Percentiles rank a stretch among this genome's conserved stretches.
Conservation (phyloP, 2,888 invertebrate species). For the Dasypolia templi region DNA sequence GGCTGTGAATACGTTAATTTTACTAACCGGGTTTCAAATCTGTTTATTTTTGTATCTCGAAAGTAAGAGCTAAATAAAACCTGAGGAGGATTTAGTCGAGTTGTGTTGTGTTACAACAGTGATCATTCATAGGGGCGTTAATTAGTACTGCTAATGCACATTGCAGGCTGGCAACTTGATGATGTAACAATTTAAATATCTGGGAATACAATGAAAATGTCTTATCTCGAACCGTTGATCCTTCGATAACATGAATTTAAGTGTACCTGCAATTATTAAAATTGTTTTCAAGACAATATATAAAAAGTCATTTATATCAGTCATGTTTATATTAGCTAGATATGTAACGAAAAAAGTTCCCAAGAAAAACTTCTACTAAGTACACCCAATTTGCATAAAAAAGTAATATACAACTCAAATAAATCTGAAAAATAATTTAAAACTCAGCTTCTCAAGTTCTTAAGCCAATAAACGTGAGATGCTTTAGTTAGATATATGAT, state of each 20-base stretch:
- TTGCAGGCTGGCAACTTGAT: background rate
- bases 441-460: constrained; percentile 47
- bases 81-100: constrained; percentile 12
- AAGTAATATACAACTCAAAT: constrained; percentile 53
- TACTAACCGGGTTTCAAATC: constrained; percentile 39
- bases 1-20: constrained; percentile 51
- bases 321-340: constrained; percentile 19
- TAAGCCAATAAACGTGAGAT: constrained; percentile 58
- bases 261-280: constrained; percentile 1
- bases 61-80: constrained; percentile 65
- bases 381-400: constrained; percentile 48
- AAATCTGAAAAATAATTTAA: constrained; percentile 53
- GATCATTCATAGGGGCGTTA: constrained; percentile 16
- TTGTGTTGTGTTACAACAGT: constrained; percentile 40
- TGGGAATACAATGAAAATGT: background rate
- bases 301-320: constrained; percentile 8
- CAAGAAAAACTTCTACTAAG: constrained; percentile 29
- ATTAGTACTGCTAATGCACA: constrained; percentile 20
- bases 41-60: constrained; percentile 47
- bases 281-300: background rate
- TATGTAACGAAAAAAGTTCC: constrained; percentile 21
- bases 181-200: constrained; percentile 1
- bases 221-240: background rate
- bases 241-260: constrained; percentile 2
- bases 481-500: constrained; percentile 53